These are phyloP conservation scores for Hylaeus anthracinus DNA, from an alignment of 1,140 invertebrate genomes.

Conservation along the genomic window DNA sequence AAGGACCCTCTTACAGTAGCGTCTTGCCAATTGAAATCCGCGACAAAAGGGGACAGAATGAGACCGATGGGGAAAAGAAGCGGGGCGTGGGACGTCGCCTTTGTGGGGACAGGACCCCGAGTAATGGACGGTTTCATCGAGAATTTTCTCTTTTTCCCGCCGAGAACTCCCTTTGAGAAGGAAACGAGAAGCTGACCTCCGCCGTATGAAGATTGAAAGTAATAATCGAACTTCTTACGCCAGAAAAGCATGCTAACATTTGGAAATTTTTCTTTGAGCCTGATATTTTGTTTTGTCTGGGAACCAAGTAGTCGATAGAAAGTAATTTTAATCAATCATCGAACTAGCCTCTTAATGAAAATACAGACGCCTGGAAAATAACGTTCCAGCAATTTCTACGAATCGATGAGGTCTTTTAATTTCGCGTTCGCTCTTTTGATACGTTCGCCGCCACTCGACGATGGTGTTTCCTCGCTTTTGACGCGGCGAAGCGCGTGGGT, in stretches of 20 bases:
- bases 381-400: not conserved
- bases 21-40: slow-evolving; percentile 60
- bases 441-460: not conserved
- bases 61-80: slow-evolving; percentile 23
- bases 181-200: not conserved
- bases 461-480: not conserved
- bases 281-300: no score
- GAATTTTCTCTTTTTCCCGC: not conserved
- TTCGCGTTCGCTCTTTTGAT: not conserved
- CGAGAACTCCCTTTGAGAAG: slow-evolving; percentile 8
- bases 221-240: not conserved
- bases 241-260: no score
- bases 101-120: slow-evolving; percentile 45
- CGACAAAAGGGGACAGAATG: slow-evolving; percentile 57
- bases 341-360: no score
- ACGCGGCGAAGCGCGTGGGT: not conserved
- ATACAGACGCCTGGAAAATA: not conserved
- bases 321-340: no score
- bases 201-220: slow-evolving; percentile 16
- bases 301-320: no score
- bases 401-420: slow-evolving; percentile 7
- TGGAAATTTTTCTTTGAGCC: no score
- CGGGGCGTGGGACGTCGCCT: slow-evolving; percentile 18
- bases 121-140: slow-evolving; percentile 45
- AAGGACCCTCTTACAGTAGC: slow-evolving; percentile 25